Percentiles rank a stretch among this genome's conserved stretches.
Conservation (phyloP, 2,888 invertebrate genomes). For the Furcula furcula region DNA sequence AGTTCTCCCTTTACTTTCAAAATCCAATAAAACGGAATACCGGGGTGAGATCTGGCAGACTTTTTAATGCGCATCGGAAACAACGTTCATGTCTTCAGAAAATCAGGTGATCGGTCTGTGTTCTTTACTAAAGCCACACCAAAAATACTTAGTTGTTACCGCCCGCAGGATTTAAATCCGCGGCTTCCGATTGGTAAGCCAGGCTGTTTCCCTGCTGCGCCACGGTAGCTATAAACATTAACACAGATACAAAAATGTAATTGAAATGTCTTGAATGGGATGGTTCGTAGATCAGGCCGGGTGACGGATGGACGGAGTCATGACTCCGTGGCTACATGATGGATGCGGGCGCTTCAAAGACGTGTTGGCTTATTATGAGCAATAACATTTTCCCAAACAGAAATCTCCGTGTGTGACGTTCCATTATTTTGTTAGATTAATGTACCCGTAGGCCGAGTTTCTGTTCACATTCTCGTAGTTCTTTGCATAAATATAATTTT, state of each 20-base stretch:
- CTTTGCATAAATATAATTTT: neutral
- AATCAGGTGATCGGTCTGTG: too few species aligned
- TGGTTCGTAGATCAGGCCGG: conserved; percentile 18
- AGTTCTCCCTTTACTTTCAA: too few species aligned
- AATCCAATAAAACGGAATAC: too few species aligned
- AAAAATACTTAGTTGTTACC: too few species aligned
- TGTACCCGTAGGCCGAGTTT: conserved; percentile 44
- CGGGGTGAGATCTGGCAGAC: too few species aligned
- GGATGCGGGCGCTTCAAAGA: conserved; percentile 57
- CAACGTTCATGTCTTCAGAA: too few species aligned
- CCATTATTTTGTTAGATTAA: conserved; percentile 75
- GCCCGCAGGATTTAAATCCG: too few species aligned
- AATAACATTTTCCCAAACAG: conserved; percentile 58
- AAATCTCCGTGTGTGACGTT: conserved; percentile 63
- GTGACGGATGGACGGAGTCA: conserved; percentile 54
- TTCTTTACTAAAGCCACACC: too few species aligned
- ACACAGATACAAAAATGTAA: neutral
- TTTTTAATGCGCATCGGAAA: too few species aligned
- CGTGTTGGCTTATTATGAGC: conserved; percentile 73
- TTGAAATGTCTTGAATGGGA: conserved; percentile 2
- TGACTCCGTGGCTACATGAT: conserved; percentile 52
- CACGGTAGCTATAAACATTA: too few species aligned
- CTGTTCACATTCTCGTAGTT: neutral
- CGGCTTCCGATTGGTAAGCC: too few species aligned
- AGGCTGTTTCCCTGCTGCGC: too few species aligned